These are phyloP conservation scores for Eufriesea mexicana DNA, from an alignment of 1,140 invertebrate genomes.

Conservation along the genomic window DNA sequence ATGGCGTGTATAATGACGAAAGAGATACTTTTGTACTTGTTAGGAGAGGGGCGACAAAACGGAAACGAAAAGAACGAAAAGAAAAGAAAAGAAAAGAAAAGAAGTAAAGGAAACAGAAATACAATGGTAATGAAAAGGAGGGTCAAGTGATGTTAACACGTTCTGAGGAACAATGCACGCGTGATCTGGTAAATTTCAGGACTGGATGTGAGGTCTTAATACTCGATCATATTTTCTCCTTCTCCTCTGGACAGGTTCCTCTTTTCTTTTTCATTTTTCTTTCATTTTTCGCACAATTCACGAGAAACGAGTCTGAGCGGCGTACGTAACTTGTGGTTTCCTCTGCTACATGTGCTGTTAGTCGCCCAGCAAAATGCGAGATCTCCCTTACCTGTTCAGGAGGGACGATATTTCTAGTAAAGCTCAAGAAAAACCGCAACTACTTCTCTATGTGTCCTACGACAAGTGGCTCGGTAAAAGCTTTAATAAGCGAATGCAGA, in stretches of 20 bases:
- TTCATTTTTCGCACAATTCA: not conserved
- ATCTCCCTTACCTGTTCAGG: constrained; percentile 34
- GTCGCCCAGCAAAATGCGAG: constrained; percentile 9
- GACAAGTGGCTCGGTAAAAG: constrained; percentile 37
- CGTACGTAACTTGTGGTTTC: not conserved
- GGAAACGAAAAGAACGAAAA: constrained; percentile 16
- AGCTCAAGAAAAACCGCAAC: constrained; percentile 40
- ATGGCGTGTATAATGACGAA: constrained; percentile 25
- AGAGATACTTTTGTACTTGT: constrained; percentile 52
- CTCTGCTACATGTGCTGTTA: constrained; percentile 3
- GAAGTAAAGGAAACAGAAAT: not conserved
- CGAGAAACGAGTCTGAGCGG: not conserved
- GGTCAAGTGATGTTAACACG: not conserved
- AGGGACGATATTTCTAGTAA: not conserved
- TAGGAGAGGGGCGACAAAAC: constrained; percentile 21
- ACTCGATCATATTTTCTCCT: not conserved
- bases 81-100: not conserved
- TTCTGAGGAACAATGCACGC: constrained; percentile 6
- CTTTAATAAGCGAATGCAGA: constrained; percentile 44
- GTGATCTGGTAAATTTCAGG: not conserved
- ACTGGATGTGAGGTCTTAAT: not conserved
- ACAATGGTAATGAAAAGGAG: constrained; percentile 19
- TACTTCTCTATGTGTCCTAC: constrained; percentile 41
- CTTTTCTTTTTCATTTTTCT: not conserved
- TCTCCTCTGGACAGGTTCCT: constrained; percentile 34